These are phyloP conservation scores for Arrhamphus sclerolepis DNA, from an alignment of 2,797 vertebrate species.

Conservation along the genomic window DNA sequence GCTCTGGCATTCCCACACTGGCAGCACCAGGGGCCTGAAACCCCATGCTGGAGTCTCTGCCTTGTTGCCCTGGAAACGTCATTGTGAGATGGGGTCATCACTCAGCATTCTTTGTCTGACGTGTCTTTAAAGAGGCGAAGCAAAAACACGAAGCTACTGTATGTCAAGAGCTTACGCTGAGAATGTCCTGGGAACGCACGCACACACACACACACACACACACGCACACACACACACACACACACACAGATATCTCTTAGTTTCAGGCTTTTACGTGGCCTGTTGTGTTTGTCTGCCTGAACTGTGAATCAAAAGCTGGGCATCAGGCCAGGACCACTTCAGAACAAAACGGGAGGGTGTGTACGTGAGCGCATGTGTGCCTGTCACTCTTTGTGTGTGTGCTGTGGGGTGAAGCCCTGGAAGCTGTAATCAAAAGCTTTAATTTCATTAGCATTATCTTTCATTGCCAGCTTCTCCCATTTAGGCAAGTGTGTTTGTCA, in stretches of 20 bases:
- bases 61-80: slow-evolving; percentile 58
- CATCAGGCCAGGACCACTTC: slow-evolving; percentile 47
- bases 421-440: slow-evolving; percentile 36
- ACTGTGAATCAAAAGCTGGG: slow-evolving; percentile 40
- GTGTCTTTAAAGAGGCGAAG: slow-evolving; percentile 43
- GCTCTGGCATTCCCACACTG: slow-evolving; percentile 60
- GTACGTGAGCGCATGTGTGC: slow-evolving; percentile 14
- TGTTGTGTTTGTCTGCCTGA: slow-evolving; percentile 25
- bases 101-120: slow-evolving; percentile 56
- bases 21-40: slow-evolving; percentile 45
- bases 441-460: slow-evolving; percentile 56
- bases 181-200: slow-evolving; percentile 45
- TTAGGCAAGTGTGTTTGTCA: slow-evolving; percentile 47
- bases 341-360: slow-evolving; percentile 21
- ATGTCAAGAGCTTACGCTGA: slow-evolving; percentile 46
- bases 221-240: slow-evolving; percentile 35
- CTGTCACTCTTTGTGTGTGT: not conserved
- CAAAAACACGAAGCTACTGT: slow-evolving; percentile 48
- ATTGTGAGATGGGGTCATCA: slow-evolving; percentile 60
- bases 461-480: slow-evolving; percentile 44
- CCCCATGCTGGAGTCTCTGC: slow-evolving; percentile 45
- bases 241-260: slow-evolving; percentile 7
- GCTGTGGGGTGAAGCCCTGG: too few relatives aligned
- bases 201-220: slow-evolving; percentile 11
- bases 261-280: too few relatives aligned